A percentile compares a stretch with the other conserved stretches of the same genome.
Evolutionary conservation across 2,113 vertebrate genomes (phyloP).

Genomic region (Tachysurus fulvidraco): DNA sequence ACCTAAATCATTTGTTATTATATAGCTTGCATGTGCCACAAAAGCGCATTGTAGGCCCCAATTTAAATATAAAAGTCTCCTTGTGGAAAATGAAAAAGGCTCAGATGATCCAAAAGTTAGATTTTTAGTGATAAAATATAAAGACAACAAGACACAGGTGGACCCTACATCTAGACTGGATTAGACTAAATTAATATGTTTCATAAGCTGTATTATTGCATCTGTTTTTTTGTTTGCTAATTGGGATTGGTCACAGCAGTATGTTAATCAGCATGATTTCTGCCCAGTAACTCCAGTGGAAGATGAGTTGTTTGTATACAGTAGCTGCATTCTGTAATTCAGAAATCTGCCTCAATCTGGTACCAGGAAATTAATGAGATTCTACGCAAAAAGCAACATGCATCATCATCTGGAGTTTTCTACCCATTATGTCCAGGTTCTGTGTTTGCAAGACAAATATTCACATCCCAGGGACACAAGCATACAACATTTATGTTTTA

Average conservation of each 20-base stretch:
- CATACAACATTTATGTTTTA: neutral
- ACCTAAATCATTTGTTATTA: neutral
- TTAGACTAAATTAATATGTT: neutral
- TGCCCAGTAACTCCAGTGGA: neutral
- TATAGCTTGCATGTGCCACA: neutral
- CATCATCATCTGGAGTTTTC: neutral
- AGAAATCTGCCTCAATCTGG: neutral
- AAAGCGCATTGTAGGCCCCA: neutral
- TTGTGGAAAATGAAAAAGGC: neutral
- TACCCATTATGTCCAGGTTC: neutral
- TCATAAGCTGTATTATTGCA: neutral
- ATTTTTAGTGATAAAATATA: neutral
- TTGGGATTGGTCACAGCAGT: neutral
- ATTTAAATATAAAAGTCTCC: neutral
- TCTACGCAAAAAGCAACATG: neutral
- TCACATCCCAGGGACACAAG: neutral
- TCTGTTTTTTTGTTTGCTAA: constrained; percentile 12
- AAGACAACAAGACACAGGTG: neutral
- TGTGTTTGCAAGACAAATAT: neutral
- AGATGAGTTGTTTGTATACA: neutral
- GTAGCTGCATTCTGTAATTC: neutral
- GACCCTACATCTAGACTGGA: neutral
- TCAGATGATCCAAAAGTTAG: neutral
- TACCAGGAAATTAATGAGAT: neutral
- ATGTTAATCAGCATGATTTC: neutral